phyloP scores from a whole-genome alignment of 30 jellyfish, hydroid and myxozoan species.

The Aurelia sp. region DNA sequence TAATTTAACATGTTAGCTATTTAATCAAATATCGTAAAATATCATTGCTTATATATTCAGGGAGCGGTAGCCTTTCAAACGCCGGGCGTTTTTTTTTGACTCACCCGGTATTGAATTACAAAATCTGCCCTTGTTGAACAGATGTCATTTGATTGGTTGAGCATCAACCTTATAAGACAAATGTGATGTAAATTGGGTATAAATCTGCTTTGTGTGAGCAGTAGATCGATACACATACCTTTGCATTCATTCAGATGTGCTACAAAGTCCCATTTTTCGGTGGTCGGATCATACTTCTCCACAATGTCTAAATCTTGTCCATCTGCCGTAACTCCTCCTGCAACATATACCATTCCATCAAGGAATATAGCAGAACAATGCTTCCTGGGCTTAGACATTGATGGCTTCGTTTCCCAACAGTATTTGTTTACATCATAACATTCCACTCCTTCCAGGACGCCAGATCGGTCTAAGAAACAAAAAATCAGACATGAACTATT shows the following conservation, averaged over 20 bases:
- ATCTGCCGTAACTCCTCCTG: constrained; percentile 86
- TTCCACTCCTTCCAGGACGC: constrained; percentile 81
- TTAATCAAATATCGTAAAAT: no score
- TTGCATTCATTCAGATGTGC: constrained; percentile 62
- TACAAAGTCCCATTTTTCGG: constrained; percentile 73
- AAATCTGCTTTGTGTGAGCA: no score
- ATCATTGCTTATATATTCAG: no score
- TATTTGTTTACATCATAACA: constrained; percentile 86
- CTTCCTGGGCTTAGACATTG: constrained; percentile 72
- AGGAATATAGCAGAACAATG: constrained; percentile 74
- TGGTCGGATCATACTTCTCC: constrained; percentile 76
- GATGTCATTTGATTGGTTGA: no score
- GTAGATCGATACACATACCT: constrained; percentile 19
- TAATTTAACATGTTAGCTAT: no score
- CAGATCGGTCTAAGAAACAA: constrained; percentile 69
- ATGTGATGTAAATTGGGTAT: no score
- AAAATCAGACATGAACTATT: background rate
- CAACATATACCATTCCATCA: constrained; percentile 78
- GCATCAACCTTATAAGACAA: no score
- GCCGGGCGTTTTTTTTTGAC: no score
- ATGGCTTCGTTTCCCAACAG: constrained; percentile 82
- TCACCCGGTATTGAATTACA: no score
- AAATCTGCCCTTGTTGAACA: no score
- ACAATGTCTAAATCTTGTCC: constrained; percentile 74
- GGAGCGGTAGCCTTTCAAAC: no score